Conservation (phyloP, 2,113 vertebrate genomes). For the Lanius ludovicianus region DNA sequence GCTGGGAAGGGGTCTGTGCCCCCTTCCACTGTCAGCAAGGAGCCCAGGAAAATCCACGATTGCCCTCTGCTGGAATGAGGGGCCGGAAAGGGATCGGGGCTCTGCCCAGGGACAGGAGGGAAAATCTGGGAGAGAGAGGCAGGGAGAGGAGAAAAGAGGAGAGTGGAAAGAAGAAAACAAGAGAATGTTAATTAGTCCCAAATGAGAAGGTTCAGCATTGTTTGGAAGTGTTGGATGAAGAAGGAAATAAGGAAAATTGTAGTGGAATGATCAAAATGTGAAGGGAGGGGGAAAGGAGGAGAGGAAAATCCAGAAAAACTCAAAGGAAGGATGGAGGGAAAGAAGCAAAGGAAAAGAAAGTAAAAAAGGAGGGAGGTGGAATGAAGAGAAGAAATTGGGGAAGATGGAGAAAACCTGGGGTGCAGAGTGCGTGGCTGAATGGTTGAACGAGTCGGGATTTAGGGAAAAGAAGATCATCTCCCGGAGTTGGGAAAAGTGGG, state of each 20-base stretch:
- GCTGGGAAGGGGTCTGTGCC: neutral
- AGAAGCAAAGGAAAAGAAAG: neutral
- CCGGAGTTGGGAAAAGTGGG: neutral
- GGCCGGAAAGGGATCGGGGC: neutral
- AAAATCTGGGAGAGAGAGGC: neutral
- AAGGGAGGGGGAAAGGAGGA: neutral
- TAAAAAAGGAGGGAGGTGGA: neutral
- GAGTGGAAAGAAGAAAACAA: neutral
- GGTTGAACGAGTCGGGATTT: neutral
- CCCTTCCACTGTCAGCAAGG: neutral
- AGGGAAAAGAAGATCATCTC: neutral
- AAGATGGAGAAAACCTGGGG: neutral
- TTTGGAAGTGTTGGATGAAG: neutral
- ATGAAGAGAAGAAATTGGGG: neutral
- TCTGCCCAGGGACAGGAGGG: rapidly evolving
- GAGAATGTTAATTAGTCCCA: rapidly evolving
- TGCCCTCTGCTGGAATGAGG: constrained; percentile 55
- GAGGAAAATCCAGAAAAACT: neutral
- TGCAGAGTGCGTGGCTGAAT: neutral
- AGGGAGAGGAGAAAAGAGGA: neutral
- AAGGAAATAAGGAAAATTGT: neutral
- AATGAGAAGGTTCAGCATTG: neutral
- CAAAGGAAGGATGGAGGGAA: neutral
- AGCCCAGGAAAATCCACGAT: constrained; percentile 15
- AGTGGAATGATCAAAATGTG: neutral